Conservation (phyloP, 2,797 vertebrate genomes). For the Acanthurus tractus region DNA sequence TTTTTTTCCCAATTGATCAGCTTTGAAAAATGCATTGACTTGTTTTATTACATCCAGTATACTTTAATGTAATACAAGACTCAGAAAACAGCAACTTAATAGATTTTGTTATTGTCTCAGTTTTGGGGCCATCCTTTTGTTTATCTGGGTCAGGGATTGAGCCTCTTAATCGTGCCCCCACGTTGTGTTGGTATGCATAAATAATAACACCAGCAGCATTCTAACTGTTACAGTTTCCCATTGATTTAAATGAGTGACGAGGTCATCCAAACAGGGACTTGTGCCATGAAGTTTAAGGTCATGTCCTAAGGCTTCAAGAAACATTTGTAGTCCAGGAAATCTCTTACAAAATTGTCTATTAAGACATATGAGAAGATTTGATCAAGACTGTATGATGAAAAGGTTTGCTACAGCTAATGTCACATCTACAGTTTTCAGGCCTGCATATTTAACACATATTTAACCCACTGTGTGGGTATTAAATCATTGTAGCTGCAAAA, state of each 20-base stretch:
- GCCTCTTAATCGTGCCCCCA: constrained; percentile 16
- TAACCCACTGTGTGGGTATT: background rate
- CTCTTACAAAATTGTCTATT: too few species aligned
- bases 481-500: background rate
- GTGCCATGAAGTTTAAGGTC: background rate
- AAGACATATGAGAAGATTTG: too few species aligned
- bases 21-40: too few species aligned
- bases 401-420: too few species aligned
- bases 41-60: too few species aligned
- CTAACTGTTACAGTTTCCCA: background rate
- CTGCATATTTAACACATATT: too few species aligned
- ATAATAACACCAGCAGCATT: constrained; percentile 6
- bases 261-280: background rate
- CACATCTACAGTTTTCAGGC: too few species aligned
- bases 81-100: background rate
- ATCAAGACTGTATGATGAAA: too few species aligned
- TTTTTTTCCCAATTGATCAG: background rate
- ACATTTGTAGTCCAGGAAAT: too few species aligned
- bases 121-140: constrained; percentile 38
- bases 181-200: constrained; percentile 2
- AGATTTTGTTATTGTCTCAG: constrained; percentile 8
- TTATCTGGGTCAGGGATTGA: constrained; percentile 63
- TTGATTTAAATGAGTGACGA: background rate
- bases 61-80: background rate
- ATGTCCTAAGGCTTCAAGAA: background rate